A percentile compares a stretch with the other conserved stretches of the same genome.
Conservation (phyloP, 2,113 vertebrate genomes). For the Oenanthe melanoleuca region DNA sequence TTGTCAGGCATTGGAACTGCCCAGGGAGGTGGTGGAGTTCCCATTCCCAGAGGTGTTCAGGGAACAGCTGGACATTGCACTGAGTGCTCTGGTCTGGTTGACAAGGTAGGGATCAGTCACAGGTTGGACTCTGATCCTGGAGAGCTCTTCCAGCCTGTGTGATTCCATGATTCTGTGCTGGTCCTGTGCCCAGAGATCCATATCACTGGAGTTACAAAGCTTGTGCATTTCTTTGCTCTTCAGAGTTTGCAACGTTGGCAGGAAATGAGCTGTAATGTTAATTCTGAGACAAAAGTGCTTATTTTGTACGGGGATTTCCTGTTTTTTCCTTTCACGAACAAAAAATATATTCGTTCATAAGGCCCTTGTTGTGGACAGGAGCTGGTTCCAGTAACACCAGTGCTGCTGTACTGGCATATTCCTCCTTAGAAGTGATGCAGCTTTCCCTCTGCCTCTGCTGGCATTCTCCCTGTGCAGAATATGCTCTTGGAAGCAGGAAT, state of each 20-base stretch:
- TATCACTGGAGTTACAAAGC: background rate
- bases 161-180: background rate
- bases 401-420: background rate
- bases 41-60: background rate
- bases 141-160: background rate
- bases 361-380: background rate
- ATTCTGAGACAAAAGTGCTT: conserved; percentile 14
- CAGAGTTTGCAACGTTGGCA: background rate
- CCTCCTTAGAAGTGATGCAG: background rate
- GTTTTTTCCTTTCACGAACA: background rate
- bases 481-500: background rate
- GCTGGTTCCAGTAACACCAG: background rate
- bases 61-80: background rate
- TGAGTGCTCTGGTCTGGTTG: background rate
- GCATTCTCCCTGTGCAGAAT: background rate
- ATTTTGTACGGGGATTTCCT: conserved; percentile 36
- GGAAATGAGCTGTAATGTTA: conserved; percentile 42
- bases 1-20: background rate
- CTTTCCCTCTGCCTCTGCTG: background rate
- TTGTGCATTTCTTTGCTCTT: background rate
- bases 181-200: background rate
- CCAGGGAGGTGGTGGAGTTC: background rate
- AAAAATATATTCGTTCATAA: background rate
- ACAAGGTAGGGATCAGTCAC: background rate
- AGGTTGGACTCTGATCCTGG: background rate